These are phyloP conservation scores for Ophioninae sp. DNA, from an alignment of 2,888 invertebrate genomes.

Conservation along the genomic window DNA sequence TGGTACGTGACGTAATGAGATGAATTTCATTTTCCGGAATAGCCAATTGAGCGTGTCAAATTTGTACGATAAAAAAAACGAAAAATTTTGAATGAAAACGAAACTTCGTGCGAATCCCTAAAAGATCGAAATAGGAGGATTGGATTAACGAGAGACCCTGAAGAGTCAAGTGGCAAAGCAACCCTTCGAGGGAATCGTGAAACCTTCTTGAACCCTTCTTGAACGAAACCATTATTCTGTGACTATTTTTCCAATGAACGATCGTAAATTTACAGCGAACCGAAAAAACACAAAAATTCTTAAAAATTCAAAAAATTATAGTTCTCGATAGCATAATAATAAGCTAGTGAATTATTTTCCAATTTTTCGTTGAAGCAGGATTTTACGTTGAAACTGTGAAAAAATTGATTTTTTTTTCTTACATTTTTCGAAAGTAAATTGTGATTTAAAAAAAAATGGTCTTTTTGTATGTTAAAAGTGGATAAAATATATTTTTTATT, in stretches of 20 bases:
- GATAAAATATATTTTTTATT: too few relatives aligned
- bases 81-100: conserved; percentile 14
- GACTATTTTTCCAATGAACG: background rate
- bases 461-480: too few relatives aligned
- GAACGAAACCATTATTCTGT: conserved; percentile 15
- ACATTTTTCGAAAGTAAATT: too few relatives aligned
- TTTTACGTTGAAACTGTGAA: too few relatives aligned
- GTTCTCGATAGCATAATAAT: too few relatives aligned
- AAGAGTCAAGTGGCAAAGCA: conserved; percentile 51
- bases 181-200: conserved; percentile 24
- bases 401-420: too few relatives aligned
- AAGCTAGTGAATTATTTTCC: too few relatives aligned
- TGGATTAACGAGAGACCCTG: conserved; percentile 3
- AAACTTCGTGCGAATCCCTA: conserved; percentile 30
- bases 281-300: too few relatives aligned
- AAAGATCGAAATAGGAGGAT: conserved; percentile 4
- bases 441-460: too few relatives aligned
- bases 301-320: too few relatives aligned
- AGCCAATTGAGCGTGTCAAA: conserved; percentile 4
- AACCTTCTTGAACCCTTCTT: conserved; percentile 40
- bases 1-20: background rate
- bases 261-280: background rate
- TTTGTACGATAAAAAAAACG: background rate
- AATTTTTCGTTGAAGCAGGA: too few relatives aligned
- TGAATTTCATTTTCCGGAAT: background rate